These are phyloP conservation scores for Psylliodes chrysocephalus DNA, from an alignment of 2,888 invertebrate species.

Conservation along the genomic window DNA sequence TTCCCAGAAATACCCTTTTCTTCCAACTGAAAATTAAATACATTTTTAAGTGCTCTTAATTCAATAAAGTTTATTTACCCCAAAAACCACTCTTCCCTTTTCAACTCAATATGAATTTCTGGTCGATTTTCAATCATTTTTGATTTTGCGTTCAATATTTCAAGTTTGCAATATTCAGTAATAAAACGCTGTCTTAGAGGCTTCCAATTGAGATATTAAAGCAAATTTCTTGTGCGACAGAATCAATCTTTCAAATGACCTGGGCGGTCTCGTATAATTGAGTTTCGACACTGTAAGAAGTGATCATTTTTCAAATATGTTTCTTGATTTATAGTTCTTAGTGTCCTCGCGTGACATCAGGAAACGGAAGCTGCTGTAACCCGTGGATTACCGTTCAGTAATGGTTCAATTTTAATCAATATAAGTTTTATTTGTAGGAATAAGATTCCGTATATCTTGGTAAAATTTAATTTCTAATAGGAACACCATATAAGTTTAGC, in stretches of 20 bases:
- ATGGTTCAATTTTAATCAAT: no score
- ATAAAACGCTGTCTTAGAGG: constrained; percentile 12
- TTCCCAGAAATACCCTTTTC: no score
- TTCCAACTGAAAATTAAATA: no score
- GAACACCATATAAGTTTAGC: no score
- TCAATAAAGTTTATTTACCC: no score
- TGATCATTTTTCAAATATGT: constrained; percentile 12
- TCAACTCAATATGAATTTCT: not conserved
- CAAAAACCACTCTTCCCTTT: not conserved
- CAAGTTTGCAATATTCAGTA: constrained; percentile 13
- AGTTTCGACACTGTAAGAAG: not conserved
- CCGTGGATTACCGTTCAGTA: no score
- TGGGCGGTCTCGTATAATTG: constrained; percentile 11
- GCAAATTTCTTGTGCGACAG: constrained; percentile 20
- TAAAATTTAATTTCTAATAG: no score
- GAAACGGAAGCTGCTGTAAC: not conserved
- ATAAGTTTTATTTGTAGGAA: no score
- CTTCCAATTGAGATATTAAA: constrained; percentile 21
- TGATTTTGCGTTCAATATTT: constrained; percentile 18
- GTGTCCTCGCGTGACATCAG: not conserved
- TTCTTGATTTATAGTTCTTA: not conserved
- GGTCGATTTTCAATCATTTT: constrained; percentile 22
- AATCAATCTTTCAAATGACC: constrained; percentile 21
- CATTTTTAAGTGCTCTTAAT: no score
- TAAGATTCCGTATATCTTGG: no score